phyloP scores from a whole-genome alignment of 1,140 invertebrate genomes.

The Drosophila tsacasi region DNA sequence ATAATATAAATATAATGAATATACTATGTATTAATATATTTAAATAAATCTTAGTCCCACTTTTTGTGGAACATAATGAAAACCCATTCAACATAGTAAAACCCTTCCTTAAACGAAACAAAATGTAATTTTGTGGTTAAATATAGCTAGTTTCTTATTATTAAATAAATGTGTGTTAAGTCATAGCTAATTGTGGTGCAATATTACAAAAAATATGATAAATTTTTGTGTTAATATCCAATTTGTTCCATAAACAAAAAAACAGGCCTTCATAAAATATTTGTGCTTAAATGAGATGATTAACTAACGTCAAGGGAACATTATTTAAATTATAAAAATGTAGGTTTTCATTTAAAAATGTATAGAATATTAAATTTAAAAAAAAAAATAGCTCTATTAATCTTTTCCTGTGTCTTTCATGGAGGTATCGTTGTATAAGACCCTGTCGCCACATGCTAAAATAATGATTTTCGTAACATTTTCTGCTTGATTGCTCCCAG shows the following conservation, averaged over 20 bases:
- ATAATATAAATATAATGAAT: too few relatives aligned
- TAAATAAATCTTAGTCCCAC: background rate
- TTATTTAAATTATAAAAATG: background rate
- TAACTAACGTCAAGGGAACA: background rate
- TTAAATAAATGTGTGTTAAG: background rate
- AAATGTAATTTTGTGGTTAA: too few relatives aligned
- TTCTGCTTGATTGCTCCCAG: constrained; percentile 74
- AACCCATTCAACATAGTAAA: background rate
- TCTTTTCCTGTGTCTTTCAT: constrained; percentile 7
- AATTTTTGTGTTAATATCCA: background rate
- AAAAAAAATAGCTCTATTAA: too few relatives aligned
- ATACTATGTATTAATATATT: background rate
- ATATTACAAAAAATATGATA: background rate
- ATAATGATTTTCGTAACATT: constrained; percentile 77
- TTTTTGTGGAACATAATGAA: background rate
- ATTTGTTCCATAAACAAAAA: background rate
- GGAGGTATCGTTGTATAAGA: constrained; percentile 52
- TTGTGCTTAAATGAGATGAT: background rate
- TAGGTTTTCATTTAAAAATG: background rate
- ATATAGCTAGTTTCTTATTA: background rate
- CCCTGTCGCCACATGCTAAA: constrained; percentile 79
- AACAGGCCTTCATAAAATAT: background rate
- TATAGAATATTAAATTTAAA: background rate
- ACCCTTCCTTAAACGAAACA: too few relatives aligned
- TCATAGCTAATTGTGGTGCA: background rate